phyloP scores from a whole-genome alignment of 2,888 invertebrate species.

The Psylliodes chrysocephalus region DNA sequence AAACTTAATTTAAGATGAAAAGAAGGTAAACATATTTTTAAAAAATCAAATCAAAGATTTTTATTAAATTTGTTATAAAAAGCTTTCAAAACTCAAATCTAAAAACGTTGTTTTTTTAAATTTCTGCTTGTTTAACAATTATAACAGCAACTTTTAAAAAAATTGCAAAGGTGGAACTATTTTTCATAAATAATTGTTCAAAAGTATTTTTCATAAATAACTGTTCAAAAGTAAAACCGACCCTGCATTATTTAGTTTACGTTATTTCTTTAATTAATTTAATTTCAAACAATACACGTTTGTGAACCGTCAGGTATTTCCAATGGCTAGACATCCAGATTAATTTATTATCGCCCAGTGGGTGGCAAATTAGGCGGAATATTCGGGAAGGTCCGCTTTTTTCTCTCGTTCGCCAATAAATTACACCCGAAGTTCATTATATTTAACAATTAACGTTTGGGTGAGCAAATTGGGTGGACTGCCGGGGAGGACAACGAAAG shows the following conservation, averaged over 20 bases:
- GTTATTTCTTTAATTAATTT: not conserved
- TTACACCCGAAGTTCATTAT: slow-evolving; percentile 21
- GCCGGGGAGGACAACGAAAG: slow-evolving; percentile 1
- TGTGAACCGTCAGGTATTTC: slow-evolving; percentile 1
- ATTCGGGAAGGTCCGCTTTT: slow-evolving; percentile 1
- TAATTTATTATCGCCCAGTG: slow-evolving; percentile 7
- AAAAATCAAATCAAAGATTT: too few species aligned
- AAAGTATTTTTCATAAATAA: too few species aligned
- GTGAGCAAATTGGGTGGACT: slow-evolving; percentile 25
- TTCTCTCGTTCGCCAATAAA: slow-evolving; percentile 8
- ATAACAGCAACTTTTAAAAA: too few species aligned
- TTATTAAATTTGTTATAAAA: too few species aligned
- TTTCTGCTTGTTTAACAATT: too few species aligned
- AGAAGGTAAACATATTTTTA: too few species aligned
- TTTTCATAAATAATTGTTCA: too few species aligned
- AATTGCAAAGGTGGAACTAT: too few species aligned
- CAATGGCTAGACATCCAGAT: not conserved
- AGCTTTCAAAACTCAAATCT: too few species aligned
- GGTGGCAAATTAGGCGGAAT: slow-evolving; percentile 1
- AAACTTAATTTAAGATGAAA: too few species aligned
- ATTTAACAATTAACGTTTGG: slow-evolving; percentile 26
- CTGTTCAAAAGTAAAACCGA: too few species aligned
- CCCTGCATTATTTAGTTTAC: not conserved
- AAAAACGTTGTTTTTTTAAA: too few species aligned
- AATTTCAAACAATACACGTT: not conserved